These are phyloP conservation scores for Ischnura elegans DNA, from an alignment of 2,888 invertebrate genomes.

Conservation along the genomic window DNA sequence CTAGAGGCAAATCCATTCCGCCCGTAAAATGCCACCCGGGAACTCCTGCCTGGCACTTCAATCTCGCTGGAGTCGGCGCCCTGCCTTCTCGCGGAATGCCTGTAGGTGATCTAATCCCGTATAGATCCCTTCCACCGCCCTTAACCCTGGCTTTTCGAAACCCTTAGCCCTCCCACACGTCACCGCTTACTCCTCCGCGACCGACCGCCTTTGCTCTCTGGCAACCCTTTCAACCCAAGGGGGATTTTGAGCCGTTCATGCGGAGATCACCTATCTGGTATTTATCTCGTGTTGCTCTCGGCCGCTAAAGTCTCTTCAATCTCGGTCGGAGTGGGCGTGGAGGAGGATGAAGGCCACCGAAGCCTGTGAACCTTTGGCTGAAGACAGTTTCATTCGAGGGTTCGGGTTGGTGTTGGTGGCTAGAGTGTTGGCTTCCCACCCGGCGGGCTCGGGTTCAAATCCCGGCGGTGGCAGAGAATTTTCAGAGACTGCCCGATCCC, in stretches of 20 bases:
- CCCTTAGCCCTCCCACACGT: neutral
- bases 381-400: too few relatives aligned
- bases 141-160: neutral
- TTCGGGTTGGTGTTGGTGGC: too few relatives aligned
- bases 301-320: neutral
- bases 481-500: too few relatives aligned
- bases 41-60: neutral
- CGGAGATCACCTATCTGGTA: slow-evolving; percentile 3
- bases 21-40: neutral
- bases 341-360: neutral
- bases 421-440: too few relatives aligned
- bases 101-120: neutral
- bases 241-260: neutral
- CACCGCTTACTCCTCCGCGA: neutral
- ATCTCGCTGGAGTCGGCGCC: neutral
- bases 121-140: neutral
- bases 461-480: too few relatives aligned
- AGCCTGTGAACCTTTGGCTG: too few relatives aligned
- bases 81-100: neutral
- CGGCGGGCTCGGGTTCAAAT: too few relatives aligned
- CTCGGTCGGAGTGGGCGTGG: neutral
- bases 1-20: neutral
- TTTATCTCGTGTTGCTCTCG: slow-evolving; percentile 2
- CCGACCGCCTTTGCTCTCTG: neutral
- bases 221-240: neutral